These are phyloP conservation scores for Drosophila subobscura DNA, from an alignment of 1,140 invertebrate species.

Conservation along the genomic window DNA sequence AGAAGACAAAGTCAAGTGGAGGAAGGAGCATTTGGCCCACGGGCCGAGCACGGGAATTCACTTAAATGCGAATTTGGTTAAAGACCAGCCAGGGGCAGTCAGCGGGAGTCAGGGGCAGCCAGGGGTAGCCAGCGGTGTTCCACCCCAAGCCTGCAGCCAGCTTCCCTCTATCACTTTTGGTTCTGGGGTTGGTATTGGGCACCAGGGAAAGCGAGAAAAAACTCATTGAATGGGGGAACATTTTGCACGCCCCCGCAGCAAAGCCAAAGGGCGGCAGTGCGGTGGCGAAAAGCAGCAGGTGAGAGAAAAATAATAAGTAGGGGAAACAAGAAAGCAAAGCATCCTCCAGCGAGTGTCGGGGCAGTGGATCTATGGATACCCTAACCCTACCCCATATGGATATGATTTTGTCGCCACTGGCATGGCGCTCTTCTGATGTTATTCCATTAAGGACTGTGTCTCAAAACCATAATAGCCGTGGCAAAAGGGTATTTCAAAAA, in stretches of 20 bases:
- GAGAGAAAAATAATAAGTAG: conserved; percentile 5
- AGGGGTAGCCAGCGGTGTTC: background rate
- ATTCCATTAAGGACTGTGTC: too few species aligned
- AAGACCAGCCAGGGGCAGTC: conserved; percentile 6
- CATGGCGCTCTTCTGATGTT: too few species aligned
- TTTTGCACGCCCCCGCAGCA: conserved; percentile 31
- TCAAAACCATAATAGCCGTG: too few species aligned
- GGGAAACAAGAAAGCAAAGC: too few species aligned
- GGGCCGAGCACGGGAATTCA: conserved; percentile 46
- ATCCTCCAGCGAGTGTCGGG: too few species aligned
- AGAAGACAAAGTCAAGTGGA: conserved; percentile 49
- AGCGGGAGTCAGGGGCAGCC: background rate
- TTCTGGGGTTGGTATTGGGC: too few species aligned
- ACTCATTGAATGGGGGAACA: conserved; percentile 43
- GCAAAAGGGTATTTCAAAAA: background rate
- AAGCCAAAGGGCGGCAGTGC: conserved; percentile 2
- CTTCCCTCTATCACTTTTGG: too few species aligned
- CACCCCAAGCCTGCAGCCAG: background rate
- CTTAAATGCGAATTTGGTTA: conserved; percentile 53
- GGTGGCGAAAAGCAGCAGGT: conserved; percentile 7
- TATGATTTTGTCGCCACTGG: too few species aligned
- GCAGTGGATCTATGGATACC: too few species aligned
- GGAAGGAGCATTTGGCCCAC: conserved; percentile 22
- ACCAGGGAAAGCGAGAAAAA: too few species aligned
- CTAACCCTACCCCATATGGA: too few species aligned